Evolutionary conservation across 2,797 vertebrate species (phyloP), one percentile per base, ranked within the genome.

Genomic region (Sebastes ruberrimus): DNA sequence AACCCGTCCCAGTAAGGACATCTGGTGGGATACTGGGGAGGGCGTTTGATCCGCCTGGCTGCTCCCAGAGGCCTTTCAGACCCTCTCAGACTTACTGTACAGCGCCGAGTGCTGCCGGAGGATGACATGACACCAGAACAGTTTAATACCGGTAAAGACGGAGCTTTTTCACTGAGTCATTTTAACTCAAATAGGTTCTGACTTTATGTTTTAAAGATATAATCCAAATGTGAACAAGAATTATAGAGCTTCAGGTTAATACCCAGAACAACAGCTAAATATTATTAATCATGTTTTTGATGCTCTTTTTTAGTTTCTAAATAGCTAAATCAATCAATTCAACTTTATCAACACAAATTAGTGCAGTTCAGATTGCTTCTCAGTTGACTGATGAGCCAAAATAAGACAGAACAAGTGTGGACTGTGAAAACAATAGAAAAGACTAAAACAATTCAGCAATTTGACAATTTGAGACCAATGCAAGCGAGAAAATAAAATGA

Each of bases 1-100:
- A 95, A 93, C 86, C 86, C 78, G 84, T 74, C 94, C 93, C 93
- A 89, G 91, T 62, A 22, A 90, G 90, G 94, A 96, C 95, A 96
- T 95, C 95, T 96, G 95, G 90, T 95, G 86, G 66, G 85, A 82
- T 79, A 90, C 84, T 35, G 85, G 86, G 94, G 92, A 89, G 94
- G 90, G 82, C 71, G 85, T 93, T 93, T 91, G 90, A 89, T 92
- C 80, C 84, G 90, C 86, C 85, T 67, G 89, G 77, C 81, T 80
- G 93, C 69, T 93, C 94, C 93, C 88, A 86, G 84, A 90, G 92
- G 93, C 88, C 89, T 88, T 63, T 75, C 89, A 76, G 89, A 83
- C 63, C 86, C 86, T 69, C 56, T 79, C 84, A 75, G 65, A 74
- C 75, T 69, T 76, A 79, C 89, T 78, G 86, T 79, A 83, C 55